phyloP scores from a whole-genome alignment of 2,797 vertebrate species.

The Picus viridis region DNA sequence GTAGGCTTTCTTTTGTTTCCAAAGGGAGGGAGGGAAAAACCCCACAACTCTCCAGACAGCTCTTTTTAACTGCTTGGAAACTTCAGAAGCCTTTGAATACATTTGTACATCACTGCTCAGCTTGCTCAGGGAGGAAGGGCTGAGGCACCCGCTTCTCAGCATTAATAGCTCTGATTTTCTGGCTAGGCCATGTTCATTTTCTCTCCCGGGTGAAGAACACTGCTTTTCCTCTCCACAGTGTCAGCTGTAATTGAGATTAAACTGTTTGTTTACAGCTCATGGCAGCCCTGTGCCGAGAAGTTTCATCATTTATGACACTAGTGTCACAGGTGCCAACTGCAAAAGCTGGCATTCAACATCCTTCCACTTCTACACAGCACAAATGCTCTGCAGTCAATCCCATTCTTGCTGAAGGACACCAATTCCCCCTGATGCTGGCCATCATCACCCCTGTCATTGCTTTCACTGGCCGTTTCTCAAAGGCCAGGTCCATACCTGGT shows the following conservation, averaged over 20 bases:
- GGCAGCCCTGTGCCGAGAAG: constrained; percentile 14
- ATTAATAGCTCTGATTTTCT: neutral
- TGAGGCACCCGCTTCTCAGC: neutral
- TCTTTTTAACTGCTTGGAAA: neutral
- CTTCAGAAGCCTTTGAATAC: neutral
- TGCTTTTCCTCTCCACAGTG: neutral
- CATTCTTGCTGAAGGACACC: neutral
- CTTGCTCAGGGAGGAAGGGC: neutral
- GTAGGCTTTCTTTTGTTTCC: neutral
- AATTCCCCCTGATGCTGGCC: neutral
- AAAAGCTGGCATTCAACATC: constrained; percentile 6
- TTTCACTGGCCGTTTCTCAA: fast-evolving
- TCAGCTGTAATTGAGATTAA: constrained; percentile 50
- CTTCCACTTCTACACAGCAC: neutral
- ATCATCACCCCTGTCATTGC: neutral
- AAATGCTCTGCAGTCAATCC: neutral
- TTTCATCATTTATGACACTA: constrained; percentile 25
- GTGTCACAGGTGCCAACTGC: constrained; percentile 33
- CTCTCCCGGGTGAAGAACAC: neutral
- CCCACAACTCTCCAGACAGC: neutral
- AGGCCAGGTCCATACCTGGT: constrained; percentile 84
- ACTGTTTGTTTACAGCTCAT: constrained; percentile 29
- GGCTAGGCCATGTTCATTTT: neutral
- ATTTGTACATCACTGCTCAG: neutral
- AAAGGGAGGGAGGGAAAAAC: neutral